Evolutionary conservation across 2,113 vertebrate species (phyloP).

Genomic region (Egretta garzetta): DNA sequence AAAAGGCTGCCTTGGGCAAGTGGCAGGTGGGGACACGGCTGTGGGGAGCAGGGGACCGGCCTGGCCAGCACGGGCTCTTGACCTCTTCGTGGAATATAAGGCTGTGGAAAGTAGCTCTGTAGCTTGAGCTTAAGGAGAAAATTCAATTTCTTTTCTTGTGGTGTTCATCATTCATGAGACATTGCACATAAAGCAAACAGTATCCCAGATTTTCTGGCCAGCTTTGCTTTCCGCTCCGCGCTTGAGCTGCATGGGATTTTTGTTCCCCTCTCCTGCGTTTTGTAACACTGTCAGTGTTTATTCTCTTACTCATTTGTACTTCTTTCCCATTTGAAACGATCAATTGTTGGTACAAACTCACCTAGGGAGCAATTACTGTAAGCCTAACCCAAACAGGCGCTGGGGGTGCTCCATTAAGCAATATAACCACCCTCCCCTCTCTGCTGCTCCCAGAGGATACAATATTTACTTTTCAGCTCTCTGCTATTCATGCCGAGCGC

Average conservation of each 20-base stretch:
- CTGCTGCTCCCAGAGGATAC: conserved; percentile 37
- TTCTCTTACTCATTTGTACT: conserved; percentile 56
- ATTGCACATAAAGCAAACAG: background rate
- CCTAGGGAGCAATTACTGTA: conserved; percentile 62
- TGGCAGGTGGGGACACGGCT: background rate
- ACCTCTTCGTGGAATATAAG: background rate
- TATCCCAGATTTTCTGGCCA: background rate
- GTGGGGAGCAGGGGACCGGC: background rate
- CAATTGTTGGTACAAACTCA: conserved; percentile 57
- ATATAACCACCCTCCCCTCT: background rate
- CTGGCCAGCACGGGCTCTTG: background rate
- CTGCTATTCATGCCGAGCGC: background rate
- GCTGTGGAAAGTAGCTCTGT: background rate
- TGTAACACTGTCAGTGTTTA: conserved; percentile 43
- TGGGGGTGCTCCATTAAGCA: conserved; percentile 54
- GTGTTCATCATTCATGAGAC: background rate
- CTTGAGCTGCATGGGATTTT: background rate
- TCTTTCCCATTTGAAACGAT: conserved; percentile 46
- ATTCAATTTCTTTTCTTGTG: background rate
- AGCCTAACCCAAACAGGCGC: conserved; percentile 60
- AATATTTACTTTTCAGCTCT: conserved; percentile 52
- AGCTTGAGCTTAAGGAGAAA: background rate
- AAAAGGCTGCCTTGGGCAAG: background rate
- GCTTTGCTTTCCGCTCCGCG: background rate
- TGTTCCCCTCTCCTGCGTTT: background rate